phyloP scores from a whole-genome alignment of 2,888 invertebrate species.

The Caenorhabditis doughertyi region DNA sequence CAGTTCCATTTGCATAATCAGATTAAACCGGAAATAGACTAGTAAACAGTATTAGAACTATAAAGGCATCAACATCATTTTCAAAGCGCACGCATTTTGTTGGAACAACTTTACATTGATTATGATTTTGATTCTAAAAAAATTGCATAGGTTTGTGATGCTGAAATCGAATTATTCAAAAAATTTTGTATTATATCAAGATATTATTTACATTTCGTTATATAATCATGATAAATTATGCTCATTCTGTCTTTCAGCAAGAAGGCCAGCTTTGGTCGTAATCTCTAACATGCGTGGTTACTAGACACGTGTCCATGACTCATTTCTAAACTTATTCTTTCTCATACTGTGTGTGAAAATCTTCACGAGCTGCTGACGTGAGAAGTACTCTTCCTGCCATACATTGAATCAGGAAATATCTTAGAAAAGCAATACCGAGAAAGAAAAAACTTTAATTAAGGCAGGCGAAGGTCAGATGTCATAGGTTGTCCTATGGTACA shows the following conservation, averaged over 20 bases:
- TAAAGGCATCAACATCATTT: slow-evolving; percentile 5
- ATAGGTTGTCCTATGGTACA: neutral
- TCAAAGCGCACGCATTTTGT: slow-evolving; percentile 13
- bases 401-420: no score
- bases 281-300: slow-evolving; percentile 4
- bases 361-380: neutral
- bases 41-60: slow-evolving; percentile 24
- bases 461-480: neutral
- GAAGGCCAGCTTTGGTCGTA: neutral
- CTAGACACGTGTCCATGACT: neutral
- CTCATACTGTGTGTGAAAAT: no score
- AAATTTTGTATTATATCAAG: no score
- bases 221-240: neutral
- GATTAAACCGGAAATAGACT: slow-evolving; percentile 42
- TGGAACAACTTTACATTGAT: neutral
- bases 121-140: no score
- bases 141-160: no score
- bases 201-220: no score
- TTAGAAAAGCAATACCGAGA: neutral
- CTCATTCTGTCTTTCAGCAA: neutral
- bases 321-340: neutral
- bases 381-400: neutral
- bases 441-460: slow-evolving; percentile 2
- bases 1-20: slow-evolving; percentile 35
- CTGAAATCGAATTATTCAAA: no score